Percentiles rank a stretch among this genome's conserved stretches.
Evolutionary conservation across 2,888 invertebrate species (phyloP).

Genomic region (Noctua janthe): DNA sequence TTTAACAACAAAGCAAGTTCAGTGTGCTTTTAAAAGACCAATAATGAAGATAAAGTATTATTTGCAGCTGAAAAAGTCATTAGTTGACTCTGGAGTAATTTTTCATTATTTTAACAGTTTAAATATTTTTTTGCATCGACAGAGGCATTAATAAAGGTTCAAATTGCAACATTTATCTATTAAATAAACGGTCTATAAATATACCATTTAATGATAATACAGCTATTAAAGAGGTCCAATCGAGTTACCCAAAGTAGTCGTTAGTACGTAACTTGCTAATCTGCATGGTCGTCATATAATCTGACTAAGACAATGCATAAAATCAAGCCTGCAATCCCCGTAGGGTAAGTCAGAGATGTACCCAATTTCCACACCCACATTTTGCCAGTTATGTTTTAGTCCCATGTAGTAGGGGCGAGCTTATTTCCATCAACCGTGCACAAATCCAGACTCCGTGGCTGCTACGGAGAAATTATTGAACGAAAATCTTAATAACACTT

Average conservation of each 20-base stretch:
- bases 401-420: too few relatives aligned
- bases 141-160: slow-evolving; percentile 10
- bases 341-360: too few relatives aligned
- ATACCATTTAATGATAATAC: background rate
- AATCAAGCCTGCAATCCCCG: too few relatives aligned
- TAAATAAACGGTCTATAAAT: background rate
- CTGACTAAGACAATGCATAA: too few relatives aligned
- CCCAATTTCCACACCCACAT: too few relatives aligned
- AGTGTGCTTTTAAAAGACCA: slow-evolving; percentile 4
- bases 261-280: too few relatives aligned
- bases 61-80: slow-evolving; percentile 32
- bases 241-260: background rate
- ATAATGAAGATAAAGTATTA: slow-evolving; percentile 39
- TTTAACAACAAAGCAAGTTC: slow-evolving; percentile 18
- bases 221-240: background rate
- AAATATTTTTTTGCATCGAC: slow-evolving; percentile 10
- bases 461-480: too few relatives aligned
- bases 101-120: slow-evolving; percentile 30
- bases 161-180: background rate
- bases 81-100: slow-evolving; percentile 23
- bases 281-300: too few relatives aligned
- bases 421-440: too few relatives aligned
- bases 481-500: too few relatives aligned
- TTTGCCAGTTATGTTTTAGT: too few relatives aligned
- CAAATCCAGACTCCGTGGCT: too few relatives aligned